These are phyloP conservation scores for Pteronura brasiliensis DNA, from an alignment of 2,113 vertebrate species.

Conservation along the genomic window DNA sequence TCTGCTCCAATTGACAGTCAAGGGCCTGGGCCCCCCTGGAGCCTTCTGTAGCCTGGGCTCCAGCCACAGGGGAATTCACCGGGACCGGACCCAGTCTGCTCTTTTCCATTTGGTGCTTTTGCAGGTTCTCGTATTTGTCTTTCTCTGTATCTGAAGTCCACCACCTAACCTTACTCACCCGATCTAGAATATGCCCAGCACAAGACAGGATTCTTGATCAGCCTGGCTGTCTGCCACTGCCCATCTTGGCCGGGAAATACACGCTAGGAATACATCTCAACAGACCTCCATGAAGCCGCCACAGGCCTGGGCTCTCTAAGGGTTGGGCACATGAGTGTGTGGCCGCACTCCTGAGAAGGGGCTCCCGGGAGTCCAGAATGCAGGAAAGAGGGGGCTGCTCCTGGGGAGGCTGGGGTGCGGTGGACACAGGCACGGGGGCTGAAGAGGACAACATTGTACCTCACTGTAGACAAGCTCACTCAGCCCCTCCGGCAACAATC, in stretches of 20 bases:
- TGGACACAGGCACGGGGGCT: not conserved
- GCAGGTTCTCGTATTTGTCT: not conserved
- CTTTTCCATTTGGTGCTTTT: not conserved
- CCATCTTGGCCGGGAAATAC: not conserved
- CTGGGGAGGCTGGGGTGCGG: not conserved
- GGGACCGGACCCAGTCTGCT: rapidly evolving
- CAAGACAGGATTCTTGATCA: not conserved
- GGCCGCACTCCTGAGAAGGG: not conserved
- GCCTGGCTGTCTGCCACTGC: not conserved
- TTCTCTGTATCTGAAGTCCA: not conserved
- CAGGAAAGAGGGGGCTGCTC: not conserved
- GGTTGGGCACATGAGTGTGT: not conserved
- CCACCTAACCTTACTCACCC: not conserved
- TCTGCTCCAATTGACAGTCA: not conserved
- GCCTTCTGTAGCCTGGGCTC: not conserved
- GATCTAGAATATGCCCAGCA: not conserved
- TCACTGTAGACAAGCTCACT: not conserved
- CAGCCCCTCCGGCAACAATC: not conserved
- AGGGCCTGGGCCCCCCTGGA: not conserved
- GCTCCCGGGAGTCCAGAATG: not conserved
- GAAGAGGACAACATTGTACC: not conserved
- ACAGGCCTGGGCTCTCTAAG: not conserved
- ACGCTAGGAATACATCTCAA: not conserved
- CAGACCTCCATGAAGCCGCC: not conserved
- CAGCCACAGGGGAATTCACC: not conserved